These are phyloP conservation scores for Thalassophryne amazonica DNA, from an alignment of 2,797 vertebrate genomes.

Conservation along the genomic window DNA sequence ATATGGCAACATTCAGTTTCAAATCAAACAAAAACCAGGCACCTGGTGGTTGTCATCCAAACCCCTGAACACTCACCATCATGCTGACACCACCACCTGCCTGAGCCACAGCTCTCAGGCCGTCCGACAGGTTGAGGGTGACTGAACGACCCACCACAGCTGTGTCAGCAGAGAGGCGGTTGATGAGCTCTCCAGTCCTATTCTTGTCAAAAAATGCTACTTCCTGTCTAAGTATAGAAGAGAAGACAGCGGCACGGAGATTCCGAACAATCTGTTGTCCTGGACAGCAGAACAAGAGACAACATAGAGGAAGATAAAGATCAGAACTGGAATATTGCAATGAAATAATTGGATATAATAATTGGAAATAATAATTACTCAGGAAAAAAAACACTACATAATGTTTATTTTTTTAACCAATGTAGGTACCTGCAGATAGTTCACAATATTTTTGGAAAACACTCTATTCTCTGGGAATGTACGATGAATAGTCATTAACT, in stretches of 20 bases:
- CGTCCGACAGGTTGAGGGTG: conserved; percentile 96
- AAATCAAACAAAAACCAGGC: not conserved
- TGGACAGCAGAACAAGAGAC: conserved; percentile 46
- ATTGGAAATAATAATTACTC: too few species aligned
- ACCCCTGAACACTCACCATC: conserved; percentile 85
- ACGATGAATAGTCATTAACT: too few species aligned
- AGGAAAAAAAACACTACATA: too few species aligned
- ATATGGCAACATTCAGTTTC: not conserved
- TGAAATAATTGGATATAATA: too few species aligned
- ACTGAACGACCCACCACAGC: conserved; percentile 86
- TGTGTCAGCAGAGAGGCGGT: conserved; percentile 93
- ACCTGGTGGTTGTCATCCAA: not conserved
- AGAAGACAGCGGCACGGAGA: conserved; percentile 86
- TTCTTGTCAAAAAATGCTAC: conserved; percentile 94
- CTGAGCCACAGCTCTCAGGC: conserved; percentile 90
- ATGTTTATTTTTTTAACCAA: too few species aligned
- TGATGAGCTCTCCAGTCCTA: conserved; percentile 93
- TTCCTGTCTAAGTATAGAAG: conserved; percentile 93
- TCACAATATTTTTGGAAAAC: too few species aligned
- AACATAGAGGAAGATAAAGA: not conserved
- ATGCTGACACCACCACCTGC: conserved; percentile 90
- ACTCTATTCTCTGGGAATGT: too few species aligned
- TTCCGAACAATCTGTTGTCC: conserved; percentile 91
- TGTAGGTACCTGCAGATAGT: too few species aligned
- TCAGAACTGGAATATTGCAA: too few species aligned